Evolutionary conservation across 2,113 vertebrate genomes (phyloP), one percentile per base, ranked within the genome.

Genomic region (Chinchilla lanigera): DNA sequence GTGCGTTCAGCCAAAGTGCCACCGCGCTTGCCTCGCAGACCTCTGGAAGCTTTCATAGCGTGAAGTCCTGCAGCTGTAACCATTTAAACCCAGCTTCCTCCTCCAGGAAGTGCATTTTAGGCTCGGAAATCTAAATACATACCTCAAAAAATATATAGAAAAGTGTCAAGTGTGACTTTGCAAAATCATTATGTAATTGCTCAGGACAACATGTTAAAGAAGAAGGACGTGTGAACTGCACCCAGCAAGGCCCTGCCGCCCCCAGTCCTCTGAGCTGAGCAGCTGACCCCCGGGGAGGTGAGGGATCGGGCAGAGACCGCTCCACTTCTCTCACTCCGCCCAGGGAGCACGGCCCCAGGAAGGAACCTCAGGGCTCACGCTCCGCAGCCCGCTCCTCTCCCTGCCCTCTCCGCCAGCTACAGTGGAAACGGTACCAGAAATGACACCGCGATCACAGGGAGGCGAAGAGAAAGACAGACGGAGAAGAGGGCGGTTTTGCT

Each of bases 51-150:
- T 54, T 92, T 96, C 58, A 86, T 24, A 94, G 58, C 35, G 63
- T 10, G 0, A 38, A 65, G 54, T 60, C 65, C 63, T 85, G 28
- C 33, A 69, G 41, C 61, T 90, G 58, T 33, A 94, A 65, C 61
- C 95, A 96, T 81, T 93, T 86, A 84, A 97, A 92, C 38, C 22
- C 41, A 93, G 30, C 35, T 89, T 93, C 93, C 44, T 97, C 69
- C 91, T 89, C 44, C 38, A 91, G 60, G 78, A 86, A 86, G 44
- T 83, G 69, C 73, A 96, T 90, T 96, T 97, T 95, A 87, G 63
- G 56, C 44, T 91, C 22, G 89, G 35, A 93, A 90, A 93, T 90
- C 89, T 87, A 95, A 97, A 98, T 88, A 84, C 17, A 5, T 61
- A 56, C 35, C 12, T 52, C 50, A 73, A 69, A 91, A 90, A 54